Base-by-base conservation (phyloP, 1,140 invertebrate species). In the Pararge aegeria region DNA sequence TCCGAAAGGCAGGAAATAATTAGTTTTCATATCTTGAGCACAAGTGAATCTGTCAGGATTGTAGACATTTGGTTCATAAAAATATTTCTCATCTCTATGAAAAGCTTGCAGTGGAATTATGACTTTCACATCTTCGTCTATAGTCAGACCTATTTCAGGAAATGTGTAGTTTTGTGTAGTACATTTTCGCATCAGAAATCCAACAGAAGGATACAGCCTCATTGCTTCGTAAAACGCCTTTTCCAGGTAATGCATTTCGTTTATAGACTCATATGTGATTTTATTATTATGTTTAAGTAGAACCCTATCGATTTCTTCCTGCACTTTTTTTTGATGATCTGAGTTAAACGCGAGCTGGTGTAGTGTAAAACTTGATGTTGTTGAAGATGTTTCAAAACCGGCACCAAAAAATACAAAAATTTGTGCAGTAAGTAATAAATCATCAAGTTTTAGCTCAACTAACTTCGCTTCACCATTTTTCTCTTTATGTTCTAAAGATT, bases 1-100 rank as follows among this genome's bases (percentile, higher is more conserved):
- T 27, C 80, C 80, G 51, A 83, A 83, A 5, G 80, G 78, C 48
- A 83, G 53, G 57, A 66, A 83, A 6, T 78, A 55, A 61, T 64
- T 73, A 15, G 68, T 70, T 30, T 70, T 78, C 6, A 73, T 65
- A 38, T 70, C 65, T 9, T 81, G 66, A 5, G 61, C 50, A 5
- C 66, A 64, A 5, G 38, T 60, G 58, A 84, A 84, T 42, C 79
- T 69, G 6, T 84, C 78, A 1, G 81, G 79, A 27, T 80, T 55
- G 69, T 75, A 84, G 15, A 72, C 74, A 46, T 69, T 16, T n/a
- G 78, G 78, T 5, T 80, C 61, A 10, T 55, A 10, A 37, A 70
- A 69, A 59, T 72, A 72, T 50, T 66, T 60, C 12, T 65, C 62
- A 38, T 72, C 69, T 3, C 59, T 63, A 30, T 68, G 62, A 18